Conservation (phyloP, 2,888 invertebrate genomes). For the Amphipyra tragopoginis region DNA sequence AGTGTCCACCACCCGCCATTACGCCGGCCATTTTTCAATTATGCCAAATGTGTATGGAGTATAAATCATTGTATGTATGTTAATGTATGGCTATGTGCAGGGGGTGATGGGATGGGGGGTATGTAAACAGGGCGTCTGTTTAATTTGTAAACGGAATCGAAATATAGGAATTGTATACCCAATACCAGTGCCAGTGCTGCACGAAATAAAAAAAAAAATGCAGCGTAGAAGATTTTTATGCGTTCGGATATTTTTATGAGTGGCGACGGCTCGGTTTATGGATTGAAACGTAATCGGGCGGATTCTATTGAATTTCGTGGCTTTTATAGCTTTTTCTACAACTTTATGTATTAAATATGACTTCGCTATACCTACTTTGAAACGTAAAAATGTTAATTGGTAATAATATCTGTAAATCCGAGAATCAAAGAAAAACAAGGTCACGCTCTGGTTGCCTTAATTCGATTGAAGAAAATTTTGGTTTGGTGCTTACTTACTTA, state of each 20-base stretch:
- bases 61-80: conserved; percentile 82
- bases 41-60: conserved; percentile 86
- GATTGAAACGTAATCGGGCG: conserved; percentile 63
- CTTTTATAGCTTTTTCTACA: conserved; percentile 51
- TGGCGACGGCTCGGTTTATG: conserved; percentile 65
- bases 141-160: conserved; percentile 85
- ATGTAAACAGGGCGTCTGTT: conserved; percentile 75
- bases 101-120: conserved; percentile 47
- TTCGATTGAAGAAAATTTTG: too few species aligned
- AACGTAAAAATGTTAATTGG: conserved; percentile 6
- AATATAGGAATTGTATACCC: conserved; percentile 75
- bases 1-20: conserved; percentile 78
- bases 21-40: conserved; percentile 88
- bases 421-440: not conserved
- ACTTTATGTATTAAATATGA: conserved; percentile 45
- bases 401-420: not conserved
- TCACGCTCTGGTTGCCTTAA: too few species aligned
- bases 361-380: conserved; percentile 9
- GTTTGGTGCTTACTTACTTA: too few species aligned
- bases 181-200: conserved; percentile 72
- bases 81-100: conserved; percentile 51
- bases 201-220: conserved; percentile 60
- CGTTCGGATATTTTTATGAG: conserved; percentile 73
- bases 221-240: conserved; percentile 69
- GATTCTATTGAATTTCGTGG: conserved; percentile 64